Evolutionary conservation across 2,888 invertebrate species (phyloP), one percentile per base, ranked within the genome.

Genomic region (Branchipolynoe longqiensis): DNA sequence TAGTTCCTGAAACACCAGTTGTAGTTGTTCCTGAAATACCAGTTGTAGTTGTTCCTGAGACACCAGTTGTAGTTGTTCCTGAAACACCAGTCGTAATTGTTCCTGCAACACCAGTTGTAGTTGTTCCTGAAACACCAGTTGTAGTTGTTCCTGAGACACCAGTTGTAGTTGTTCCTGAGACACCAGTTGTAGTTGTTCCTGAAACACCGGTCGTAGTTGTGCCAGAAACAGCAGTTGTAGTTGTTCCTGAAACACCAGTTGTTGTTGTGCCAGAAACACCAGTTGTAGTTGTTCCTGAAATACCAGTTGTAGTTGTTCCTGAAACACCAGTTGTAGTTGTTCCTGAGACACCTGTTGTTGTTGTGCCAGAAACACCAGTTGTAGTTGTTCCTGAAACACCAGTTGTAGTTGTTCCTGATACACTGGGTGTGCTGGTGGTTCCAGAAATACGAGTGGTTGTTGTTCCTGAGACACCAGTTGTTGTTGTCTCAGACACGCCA

Each of bases 351-450:
- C 36, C 69, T 33, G 22, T 14, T 78, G 78, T 40, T 31, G 78
- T 40, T 41, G 62, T 62, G 8, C 62, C 62, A 62, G 12, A 14
- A 12, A 62, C 28, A 28, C 62, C 62, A 62, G n/a, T n/a, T n/a
- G 78, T 48, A 48, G 78, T 78, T 25, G 78, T 78, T 1, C 22
- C 25, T 25, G 33, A 3, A 8, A 25, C 78, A 48, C n/a, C 1
- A 31, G 78, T 78, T 41, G 78, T 25, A n/a, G 78, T 78, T 41
- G 78, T 78, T 54, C n/a, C 41, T 40, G 74, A 6, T 4, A 40
- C 74, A 18, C 41, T 28, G 8, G 74, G 40, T 22, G 74, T 2
- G 8, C 40, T 74, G 4, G 78, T 78, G 0, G 48, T 25, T 3
- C 78, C 73, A 25, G 73, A 40, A 18, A n/a, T 22, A 73, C 6